Conservation (phyloP, 2,797 vertebrate genomes). For the Notolabrus celidotus region DNA sequence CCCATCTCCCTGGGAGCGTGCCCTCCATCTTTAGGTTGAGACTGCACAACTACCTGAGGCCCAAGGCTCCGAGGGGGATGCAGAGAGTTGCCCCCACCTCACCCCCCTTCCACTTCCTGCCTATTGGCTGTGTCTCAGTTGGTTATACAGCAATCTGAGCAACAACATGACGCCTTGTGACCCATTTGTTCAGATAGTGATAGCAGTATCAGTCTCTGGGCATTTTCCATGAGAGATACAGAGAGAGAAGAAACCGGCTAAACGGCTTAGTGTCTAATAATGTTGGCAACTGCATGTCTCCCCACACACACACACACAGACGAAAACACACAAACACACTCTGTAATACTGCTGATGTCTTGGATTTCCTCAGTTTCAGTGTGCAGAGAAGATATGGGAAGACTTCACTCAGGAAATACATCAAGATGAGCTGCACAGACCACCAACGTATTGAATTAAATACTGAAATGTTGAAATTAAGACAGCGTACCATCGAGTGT, state of each 20-base stretch:
- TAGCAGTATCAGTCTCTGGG: constrained; percentile 56
- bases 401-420: constrained; percentile 50
- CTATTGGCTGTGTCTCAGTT: constrained; percentile 58
- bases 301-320: background rate
- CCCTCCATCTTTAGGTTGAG: constrained; percentile 64
- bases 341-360: constrained; percentile 49
- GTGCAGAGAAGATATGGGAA: constrained; percentile 44
- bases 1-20: constrained; percentile 40
- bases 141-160: constrained; percentile 63
- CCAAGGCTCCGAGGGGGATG: constrained; percentile 39
- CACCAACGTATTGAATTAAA: constrained; percentile 22
- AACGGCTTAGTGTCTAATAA: constrained; percentile 59
- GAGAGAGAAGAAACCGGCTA: constrained; percentile 48
- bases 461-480: constrained; percentile 27
- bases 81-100: constrained; percentile 22
- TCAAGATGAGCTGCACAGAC: constrained; percentile 20
- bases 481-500: background rate
- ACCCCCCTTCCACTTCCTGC: background rate
- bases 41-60: constrained; percentile 58
- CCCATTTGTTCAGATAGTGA: constrained; percentile 69
- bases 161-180: constrained; percentile 67
- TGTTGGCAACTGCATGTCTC: constrained; percentile 36
- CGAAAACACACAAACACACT: constrained; percentile 4
- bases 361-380: constrained; percentile 48
- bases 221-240: constrained; percentile 58